These are phyloP conservation scores for Aselliscus stoliczkanus DNA, from an alignment of 2,797 vertebrate genomes.

Conservation along the genomic window DNA sequence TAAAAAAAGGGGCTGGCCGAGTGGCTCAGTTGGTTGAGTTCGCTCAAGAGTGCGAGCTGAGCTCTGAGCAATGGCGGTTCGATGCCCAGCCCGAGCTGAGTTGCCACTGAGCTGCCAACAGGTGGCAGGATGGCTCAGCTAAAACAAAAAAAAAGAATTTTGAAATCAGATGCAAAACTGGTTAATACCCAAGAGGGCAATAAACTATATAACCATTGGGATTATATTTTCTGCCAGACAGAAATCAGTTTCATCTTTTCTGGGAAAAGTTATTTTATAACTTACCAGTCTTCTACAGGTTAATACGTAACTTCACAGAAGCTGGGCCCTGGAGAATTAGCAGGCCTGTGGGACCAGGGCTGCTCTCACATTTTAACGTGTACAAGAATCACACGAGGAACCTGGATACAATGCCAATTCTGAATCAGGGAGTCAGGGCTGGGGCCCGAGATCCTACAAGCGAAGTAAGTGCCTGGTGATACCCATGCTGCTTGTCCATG, in stretches of 20 bases:
- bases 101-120: no score
- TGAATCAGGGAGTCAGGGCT: neutral
- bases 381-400: neutral
- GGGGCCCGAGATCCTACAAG: neutral
- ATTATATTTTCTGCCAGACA: neutral
- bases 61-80: no score
- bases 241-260: neutral
- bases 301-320: neutral
- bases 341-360: neutral
- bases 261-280: neutral
- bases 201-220: neutral
- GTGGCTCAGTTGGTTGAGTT: no score
- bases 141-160: neutral
- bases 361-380: neutral
- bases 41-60: no score
- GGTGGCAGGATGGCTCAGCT: no score
- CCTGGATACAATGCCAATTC: neutral
- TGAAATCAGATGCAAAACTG: neutral
- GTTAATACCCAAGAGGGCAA: neutral
- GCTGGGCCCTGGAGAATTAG: neutral
- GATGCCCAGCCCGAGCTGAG: no score
- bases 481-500: neutral
- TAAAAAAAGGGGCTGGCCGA: no score
- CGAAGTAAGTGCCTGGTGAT: neutral
- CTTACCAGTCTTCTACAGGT: neutral